Conservation (phyloP, 1,140 invertebrate genomes). For the Philopotamus ludificatus region DNA sequence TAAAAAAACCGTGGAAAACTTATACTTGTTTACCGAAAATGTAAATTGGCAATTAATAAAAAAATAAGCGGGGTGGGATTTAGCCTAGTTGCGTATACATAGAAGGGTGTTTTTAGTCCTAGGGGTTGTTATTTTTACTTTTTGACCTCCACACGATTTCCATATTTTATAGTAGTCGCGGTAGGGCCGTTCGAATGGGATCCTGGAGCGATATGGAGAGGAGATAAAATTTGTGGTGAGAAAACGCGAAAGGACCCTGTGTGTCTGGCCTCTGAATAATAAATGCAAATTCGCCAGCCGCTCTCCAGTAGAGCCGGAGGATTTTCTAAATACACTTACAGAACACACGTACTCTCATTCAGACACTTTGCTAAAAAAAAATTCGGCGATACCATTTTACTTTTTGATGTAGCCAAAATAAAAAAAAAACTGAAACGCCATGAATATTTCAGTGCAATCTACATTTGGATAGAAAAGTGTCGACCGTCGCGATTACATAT, state of each 20-base stretch:
- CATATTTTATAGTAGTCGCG: slow-evolving; percentile 7
- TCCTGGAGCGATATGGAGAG: neutral
- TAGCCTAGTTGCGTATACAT: too few species aligned
- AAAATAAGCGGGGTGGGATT: too few species aligned
- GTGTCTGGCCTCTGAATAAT: slow-evolving; percentile 12
- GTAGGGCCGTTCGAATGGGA: neutral
- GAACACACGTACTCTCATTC: neutral
- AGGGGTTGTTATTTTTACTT: too few species aligned
- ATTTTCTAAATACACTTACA: slow-evolving; percentile 4
- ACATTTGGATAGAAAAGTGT: neutral
- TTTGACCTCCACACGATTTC: slow-evolving; percentile 4
- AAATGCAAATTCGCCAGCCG: neutral
- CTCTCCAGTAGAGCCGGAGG: neutral
- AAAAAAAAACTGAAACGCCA: too few species aligned
- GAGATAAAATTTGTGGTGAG: slow-evolving; percentile 8
- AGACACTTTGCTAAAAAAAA: neutral
- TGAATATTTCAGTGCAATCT: neutral
- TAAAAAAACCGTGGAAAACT: too few species aligned
- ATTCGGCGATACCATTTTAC: neutral
- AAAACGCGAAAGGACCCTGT: slow-evolving; percentile 4
- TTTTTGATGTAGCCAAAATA: slow-evolving; percentile 1
- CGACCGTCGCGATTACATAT: too few species aligned
- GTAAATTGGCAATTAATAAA: too few species aligned
- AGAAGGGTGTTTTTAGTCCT: too few species aligned
- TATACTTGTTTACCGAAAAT: too few species aligned